Evolutionary conservation across 2,888 invertebrate genomes (phyloP), one percentile per base, ranked within the genome.

Genomic region (Cantharis rustica): DNA sequence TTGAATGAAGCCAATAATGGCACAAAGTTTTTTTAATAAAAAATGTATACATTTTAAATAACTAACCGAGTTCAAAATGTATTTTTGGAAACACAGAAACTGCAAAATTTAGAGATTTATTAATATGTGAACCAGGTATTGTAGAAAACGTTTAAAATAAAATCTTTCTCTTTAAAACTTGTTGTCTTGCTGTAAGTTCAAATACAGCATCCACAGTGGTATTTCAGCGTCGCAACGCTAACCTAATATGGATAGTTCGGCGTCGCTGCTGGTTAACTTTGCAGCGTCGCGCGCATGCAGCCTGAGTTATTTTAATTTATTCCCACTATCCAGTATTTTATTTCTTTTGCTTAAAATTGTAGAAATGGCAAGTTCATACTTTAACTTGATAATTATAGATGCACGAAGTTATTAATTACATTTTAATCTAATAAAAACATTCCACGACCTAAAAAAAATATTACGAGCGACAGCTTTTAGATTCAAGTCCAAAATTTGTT

Each of bases 221-320:
- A 73, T 71, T 47, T 69, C 63, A 62, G 74, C 76, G 71, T 72
- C 73, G n/a, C 69, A 75, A 71, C 77, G 75, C 79, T 76, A 75
- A 71, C 80, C 80, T 77, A 79, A 80, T 79, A 78, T 70, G 79
- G 80, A 71, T 23, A 66, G 64, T 66, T 66, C 20, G n/a, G 23
- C 72, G 74, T 77, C 78, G 74, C 75, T 62, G 64, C 71, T 69
- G 63, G 63, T 68, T 62, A 73, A 69, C 75, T 75, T 75, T 71
- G 79, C 61, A 23, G 47, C 64, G 75, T 26, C 75, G 77, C 71
- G 79, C 79, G 79, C 77, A 75, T 68, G 70, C 61, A 72, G 61
- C 72, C 76, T 78, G 78, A 75, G 77, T 68, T 75, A 77, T 77
- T 68, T 73, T 71, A 26, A 47, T 63, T 69, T 16, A 66, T 62